A percentile compares a stretch with the other conserved stretches of the same genome.
phyloP scores from a whole-genome alignment of 1,140 invertebrate species.

The Zelostemma sp. region DNA sequence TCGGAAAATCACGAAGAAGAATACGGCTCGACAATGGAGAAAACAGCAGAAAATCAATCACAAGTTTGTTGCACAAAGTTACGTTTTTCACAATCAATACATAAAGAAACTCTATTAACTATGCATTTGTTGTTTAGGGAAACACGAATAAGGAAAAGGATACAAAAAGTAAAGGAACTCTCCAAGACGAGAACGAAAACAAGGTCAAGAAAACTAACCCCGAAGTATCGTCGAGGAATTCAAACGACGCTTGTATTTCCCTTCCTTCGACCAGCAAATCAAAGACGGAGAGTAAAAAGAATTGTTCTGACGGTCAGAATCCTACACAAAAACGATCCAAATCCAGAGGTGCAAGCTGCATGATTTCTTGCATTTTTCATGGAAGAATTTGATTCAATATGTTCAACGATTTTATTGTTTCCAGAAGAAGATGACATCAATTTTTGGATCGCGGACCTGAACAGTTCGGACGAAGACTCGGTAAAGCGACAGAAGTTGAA shows the following conservation, averaged over 20 bases:
- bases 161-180: slow-evolving; percentile 1
- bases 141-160: background rate
- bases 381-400: background rate
- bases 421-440: background rate
- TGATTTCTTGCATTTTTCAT: background rate
- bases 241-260: background rate
- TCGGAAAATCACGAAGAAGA: too few species aligned
- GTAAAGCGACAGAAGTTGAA: slow-evolving; percentile 56
- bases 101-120: background rate
- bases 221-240: background rate
- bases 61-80: too few species aligned
- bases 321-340: background rate
- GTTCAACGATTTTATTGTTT: background rate
- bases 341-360: background rate
- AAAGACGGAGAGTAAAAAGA: background rate
- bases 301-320: background rate
- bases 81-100: too few species aligned
- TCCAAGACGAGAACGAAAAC: slow-evolving; percentile 1
- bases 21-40: too few species aligned
- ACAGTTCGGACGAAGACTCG: slow-evolving; percentile 55
- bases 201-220: background rate
- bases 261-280: background rate
- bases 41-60: too few species aligned
- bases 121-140: background rate
- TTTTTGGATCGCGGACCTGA: slow-evolving; percentile 39